Evolutionary conservation across 2,888 invertebrate genomes (phyloP), one percentile per base, ranked within the genome.

Genomic region (Sesia apiformis): DNA sequence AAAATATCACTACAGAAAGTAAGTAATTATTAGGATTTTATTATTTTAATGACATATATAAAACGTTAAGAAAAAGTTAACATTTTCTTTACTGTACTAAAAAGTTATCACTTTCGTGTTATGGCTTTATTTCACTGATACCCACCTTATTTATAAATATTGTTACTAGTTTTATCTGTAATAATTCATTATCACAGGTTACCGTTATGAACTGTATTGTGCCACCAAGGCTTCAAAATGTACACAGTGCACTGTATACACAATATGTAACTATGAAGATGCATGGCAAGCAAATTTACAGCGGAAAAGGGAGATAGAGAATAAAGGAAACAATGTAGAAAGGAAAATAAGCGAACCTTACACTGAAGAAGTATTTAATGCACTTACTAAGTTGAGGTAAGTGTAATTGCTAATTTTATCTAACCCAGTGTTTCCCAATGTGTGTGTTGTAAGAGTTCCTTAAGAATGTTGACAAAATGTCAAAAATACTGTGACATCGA

Each of bases 121-220:
- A 23, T 23, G 23, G 23, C 23, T 23, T 23, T 23, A 23, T 23
- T 23, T 23, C 23, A 23, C 23, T n/a, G n/a, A n/a, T n/a, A n/a
- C n/a, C n/a, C n/a, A n/a, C n/a, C n/a, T n/a, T n/a, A n/a, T n/a
- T n/a, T n/a, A n/a, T n/a, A n/a, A n/a, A n/a, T n/a, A n/a, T n/a
- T n/a, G n/a, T n/a, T n/a, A n/a, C n/a, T 41, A 41, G 41, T 41
- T 5, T 41, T 41, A 41, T 41, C 41, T 5, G 41, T 41, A 6
- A 41, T 41, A 5, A 6, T 41, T 5, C 3, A 46, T 46, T 46
- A 23, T 46, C 7, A 46, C 80, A 96, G 97, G 98, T 39, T 99
- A 93, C 78, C 92, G 99, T 42, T 99, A 99, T 80, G 99, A 99
- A 82, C 76, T 99, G 5, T 98, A 95, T 77, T 98, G 98, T 80